Percentiles rank a stretch among this genome's conserved stretches.
These are phyloP conservation scores for Volucella zonaria DNA, from an alignment of 2,888 invertebrate genomes.

Conservation along the genomic window DNA sequence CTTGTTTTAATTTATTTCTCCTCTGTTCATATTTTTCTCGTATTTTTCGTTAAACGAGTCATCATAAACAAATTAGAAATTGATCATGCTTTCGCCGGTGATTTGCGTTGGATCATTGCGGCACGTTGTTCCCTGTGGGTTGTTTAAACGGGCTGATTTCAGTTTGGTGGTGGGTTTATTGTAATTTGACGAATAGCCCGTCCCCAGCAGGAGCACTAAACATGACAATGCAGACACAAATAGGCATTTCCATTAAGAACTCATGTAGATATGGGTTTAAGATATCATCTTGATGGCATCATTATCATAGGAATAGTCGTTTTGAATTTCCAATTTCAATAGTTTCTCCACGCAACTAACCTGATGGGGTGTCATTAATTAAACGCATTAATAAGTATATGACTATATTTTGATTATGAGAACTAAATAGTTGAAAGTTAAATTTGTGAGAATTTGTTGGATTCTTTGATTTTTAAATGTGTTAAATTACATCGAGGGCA, in stretches of 20 bases:
- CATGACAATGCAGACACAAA: constrained; percentile 62
- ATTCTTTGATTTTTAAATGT: neutral
- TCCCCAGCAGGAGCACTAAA: constrained; percentile 66
- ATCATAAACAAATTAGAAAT: constrained; percentile 68
- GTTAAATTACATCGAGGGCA: constrained; percentile 1
- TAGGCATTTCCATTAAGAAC: constrained; percentile 56
- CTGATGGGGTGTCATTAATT: neutral
- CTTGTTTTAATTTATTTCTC: constrained; percentile 51
- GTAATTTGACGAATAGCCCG: constrained; percentile 53
- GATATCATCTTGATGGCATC: constrained; percentile 63
- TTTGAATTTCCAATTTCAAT: constrained; percentile 45
- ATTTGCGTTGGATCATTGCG: constrained; percentile 34
- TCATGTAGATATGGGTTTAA: constrained; percentile 38
- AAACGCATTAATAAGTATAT: constrained; percentile 1
- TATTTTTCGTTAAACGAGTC: constrained; percentile 62
- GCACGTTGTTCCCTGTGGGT: constrained; percentile 55
- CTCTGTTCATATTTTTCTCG: constrained; percentile 9
- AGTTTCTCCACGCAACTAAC: neutral
- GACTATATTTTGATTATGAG: neutral
- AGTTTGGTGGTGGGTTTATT: constrained; percentile 6
- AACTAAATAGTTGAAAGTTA: constrained; percentile 4
- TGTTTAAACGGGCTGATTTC: neutral
- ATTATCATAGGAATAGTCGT: constrained; percentile 48
- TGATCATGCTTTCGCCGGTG: constrained; percentile 60
- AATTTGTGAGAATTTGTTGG: neutral